Percentiles rank a stretch among this genome's conserved stretches.
phyloP scores from a whole-genome alignment of 2,797 vertebrate genomes.

The Oreochromis mossambicus region DNA sequence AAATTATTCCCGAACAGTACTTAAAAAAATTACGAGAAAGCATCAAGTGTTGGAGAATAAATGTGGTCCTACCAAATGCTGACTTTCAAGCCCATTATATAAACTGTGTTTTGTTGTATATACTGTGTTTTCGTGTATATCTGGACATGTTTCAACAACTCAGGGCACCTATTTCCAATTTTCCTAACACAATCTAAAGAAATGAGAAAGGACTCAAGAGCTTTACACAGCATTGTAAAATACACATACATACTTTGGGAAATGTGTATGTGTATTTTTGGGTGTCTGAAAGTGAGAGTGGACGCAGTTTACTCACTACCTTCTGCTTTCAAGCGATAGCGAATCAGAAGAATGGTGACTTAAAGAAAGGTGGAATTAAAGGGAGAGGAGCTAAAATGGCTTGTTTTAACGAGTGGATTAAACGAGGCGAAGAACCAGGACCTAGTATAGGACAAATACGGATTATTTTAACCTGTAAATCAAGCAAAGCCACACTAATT shows the following conservation, averaged over 20 bases:
- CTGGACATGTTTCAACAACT: not conserved
- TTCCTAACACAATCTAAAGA: not conserved
- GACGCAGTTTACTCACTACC: no score
- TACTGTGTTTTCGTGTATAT: not conserved
- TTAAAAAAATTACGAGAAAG: not conserved
- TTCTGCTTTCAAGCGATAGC: not conserved
- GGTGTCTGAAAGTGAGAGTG: not conserved
- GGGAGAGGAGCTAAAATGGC: not conserved
- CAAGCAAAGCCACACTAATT: not conserved
- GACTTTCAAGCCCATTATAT: not conserved
- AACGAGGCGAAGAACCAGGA: rapidly evolving
- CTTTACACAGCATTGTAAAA: not conserved
- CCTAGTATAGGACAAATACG: rapidly evolving
- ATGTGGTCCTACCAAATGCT: not conserved
- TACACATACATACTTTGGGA: not conserved
- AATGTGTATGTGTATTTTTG: not conserved
- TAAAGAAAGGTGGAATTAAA: not conserved
- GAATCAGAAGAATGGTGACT: not conserved
- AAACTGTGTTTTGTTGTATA: not conserved
- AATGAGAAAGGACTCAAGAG: not conserved
- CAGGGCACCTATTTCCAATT: not conserved
- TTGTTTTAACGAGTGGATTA: not conserved
- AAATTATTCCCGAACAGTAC: not conserved
- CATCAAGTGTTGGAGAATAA: not conserved
- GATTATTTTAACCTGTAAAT: not conserved